phyloP scores from a whole-genome alignment of 2,888 invertebrate species.

The Stenolophus ochropezus region DNA sequence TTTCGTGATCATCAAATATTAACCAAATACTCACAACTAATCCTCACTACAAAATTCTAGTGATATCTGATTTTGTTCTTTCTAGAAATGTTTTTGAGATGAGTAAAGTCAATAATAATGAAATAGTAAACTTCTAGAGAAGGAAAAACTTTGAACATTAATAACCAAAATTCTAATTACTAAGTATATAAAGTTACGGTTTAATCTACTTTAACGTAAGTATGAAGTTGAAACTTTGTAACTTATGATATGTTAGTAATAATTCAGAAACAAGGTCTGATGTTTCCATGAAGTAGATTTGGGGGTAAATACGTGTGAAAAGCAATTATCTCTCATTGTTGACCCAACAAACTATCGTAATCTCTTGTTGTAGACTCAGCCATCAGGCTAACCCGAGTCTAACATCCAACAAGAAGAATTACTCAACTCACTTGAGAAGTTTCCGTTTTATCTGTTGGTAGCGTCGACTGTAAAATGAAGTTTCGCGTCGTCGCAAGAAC shows the following conservation, averaged over 20 bases:
- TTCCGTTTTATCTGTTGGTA: conserved; percentile 21
- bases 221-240: neutral
- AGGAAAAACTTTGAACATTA: neutral
- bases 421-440: conserved; percentile 15
- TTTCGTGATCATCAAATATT: too few species aligned
- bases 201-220: neutral
- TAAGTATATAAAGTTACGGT: neutral
- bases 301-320: conserved; percentile 3
- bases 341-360: conserved; percentile 25
- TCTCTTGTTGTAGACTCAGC: conserved; percentile 3
- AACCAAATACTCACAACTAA: too few species aligned
- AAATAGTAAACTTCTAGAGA: neutral
- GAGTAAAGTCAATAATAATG: neutral
- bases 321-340: conserved; percentile 33
- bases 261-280: neutral
- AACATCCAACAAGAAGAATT: conserved; percentile 14
- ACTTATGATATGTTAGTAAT: neutral
- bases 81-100: neutral
- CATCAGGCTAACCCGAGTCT: neutral
- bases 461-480: conserved; percentile 21
- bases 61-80: neutral
- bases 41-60: too few species aligned
- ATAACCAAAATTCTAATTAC: neutral
- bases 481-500: conserved; percentile 10
- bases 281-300: neutral